phyloP scores from a whole-genome alignment of 1,140 invertebrate genomes.

The Oryctes rhinoceros region DNA sequence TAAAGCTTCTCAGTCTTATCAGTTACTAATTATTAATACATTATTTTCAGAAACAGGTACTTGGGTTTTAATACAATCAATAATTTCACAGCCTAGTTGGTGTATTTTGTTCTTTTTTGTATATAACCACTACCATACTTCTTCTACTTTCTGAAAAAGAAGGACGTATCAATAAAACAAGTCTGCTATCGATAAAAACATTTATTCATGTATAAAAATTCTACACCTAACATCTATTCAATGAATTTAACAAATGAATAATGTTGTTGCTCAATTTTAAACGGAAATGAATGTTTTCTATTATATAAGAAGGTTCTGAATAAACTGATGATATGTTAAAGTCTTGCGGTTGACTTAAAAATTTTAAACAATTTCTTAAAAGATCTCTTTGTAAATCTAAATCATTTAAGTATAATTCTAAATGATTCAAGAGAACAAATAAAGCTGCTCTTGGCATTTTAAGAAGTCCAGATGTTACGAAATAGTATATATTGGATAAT shows the following conservation, averaged over 20 bases:
- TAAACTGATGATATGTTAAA: neutral
- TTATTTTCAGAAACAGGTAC: no score
- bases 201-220: neutral
- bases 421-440: neutral
- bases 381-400: neutral
- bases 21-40: no score
- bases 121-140: no score
- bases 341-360: neutral
- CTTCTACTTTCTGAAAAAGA: neutral
- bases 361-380: neutral
- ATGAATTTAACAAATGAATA: neutral
- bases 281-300: neutral
- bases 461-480: neutral
- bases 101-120: no score
- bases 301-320: neutral
- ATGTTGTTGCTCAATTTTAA: conserved; percentile 10
- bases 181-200: neutral
- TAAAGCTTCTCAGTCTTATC: no score
- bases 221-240: neutral
- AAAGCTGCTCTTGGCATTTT: neutral
- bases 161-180: neutral
- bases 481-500: conserved; percentile 10
- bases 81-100: no score
- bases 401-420: neutral
- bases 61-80: no score